Evolutionary conservation across 2,888 invertebrate genomes (phyloP), one percentile per base, ranked within the genome.

Genomic region (Anoncus sp.): DNA sequence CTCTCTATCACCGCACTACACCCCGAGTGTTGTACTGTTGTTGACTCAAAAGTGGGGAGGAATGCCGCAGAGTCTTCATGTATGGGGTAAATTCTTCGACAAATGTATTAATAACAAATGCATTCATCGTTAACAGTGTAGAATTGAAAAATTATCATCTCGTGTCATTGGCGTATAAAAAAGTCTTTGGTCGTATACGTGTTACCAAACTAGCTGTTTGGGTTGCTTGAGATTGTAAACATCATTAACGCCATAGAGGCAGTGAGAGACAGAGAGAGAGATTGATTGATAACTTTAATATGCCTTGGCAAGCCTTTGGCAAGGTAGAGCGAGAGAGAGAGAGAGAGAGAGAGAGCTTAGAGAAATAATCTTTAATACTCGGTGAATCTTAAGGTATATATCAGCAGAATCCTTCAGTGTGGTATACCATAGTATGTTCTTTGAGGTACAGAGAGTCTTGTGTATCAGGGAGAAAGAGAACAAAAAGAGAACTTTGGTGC

Each of bases 371-470:
- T 20, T 51, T n/a, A 22, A 45, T 18, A n/a, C 16, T 45, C 2
- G 18, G 45, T 16, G 18, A n/a, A 45, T 31, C 9, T 55, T 55
- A 55, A n/a, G n/a, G n/a, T 45, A 31, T 55, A 51, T 24, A 22
- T 14, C 51, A 18, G 45, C 16, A 55, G 55, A 6, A 31, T 55
- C 20, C n/a, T 38, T 49, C 35, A 20, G 43, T 27, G 27, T 16
- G 16, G 16, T 3, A 16, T 45, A 45, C 7, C n/a, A 7, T 43
- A 16, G 24, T 45, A 16, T 22, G 49, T 9, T 55, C 20, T 24
- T 10, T 16, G 27, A 22, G 31, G 47, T 20, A 38, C n/a, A 35
- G 27, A 49, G 49, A 14, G 27, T 55, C 45, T 45, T 27, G 5
- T 24, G 60, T 27, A 45, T 6, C 45, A 27, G n/a, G n/a, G 18